These are phyloP conservation scores for Rhodeus uyekii DNA, from an alignment of 2,797 vertebrate genomes.

Conservation along the genomic window DNA sequence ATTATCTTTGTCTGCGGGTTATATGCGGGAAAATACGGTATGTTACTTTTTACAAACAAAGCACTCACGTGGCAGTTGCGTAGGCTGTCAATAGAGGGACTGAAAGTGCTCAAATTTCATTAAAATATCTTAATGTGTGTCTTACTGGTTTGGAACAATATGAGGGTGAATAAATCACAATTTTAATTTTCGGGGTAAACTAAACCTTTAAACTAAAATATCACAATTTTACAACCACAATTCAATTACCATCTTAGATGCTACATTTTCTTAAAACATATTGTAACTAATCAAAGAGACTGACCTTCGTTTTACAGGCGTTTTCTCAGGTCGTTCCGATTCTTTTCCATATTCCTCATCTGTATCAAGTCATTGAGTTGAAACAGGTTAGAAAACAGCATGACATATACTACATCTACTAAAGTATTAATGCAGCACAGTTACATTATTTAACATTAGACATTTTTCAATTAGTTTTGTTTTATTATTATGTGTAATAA, in stretches of 20 bases:
- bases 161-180: background rate
- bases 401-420: background rate
- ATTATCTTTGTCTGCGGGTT: too few species aligned
- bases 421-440: background rate
- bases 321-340: conserved; percentile 91
- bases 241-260: background rate
- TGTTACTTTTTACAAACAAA: too few species aligned
- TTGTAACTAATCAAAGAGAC: background rate
- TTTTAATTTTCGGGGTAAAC: background rate
- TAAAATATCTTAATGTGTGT: background rate
- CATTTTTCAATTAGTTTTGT: background rate
- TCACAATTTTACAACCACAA: background rate
- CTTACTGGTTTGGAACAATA: background rate
- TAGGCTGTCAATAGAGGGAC: background rate
- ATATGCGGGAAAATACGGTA: too few species aligned
- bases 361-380: conserved; percentile 58
- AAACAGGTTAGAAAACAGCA: conserved; percentile 23
- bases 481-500: background rate
- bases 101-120: background rate
- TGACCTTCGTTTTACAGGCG: conserved; percentile 87
- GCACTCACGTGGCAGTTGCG: too few species aligned
- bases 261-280: background rate
- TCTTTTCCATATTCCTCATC: conserved; percentile 94
- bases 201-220: conserved; percentile 5
- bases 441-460: background rate